Evolutionary conservation across 2,888 invertebrate species (phyloP).

Genomic region (Lasioglossum vierecki): DNA sequence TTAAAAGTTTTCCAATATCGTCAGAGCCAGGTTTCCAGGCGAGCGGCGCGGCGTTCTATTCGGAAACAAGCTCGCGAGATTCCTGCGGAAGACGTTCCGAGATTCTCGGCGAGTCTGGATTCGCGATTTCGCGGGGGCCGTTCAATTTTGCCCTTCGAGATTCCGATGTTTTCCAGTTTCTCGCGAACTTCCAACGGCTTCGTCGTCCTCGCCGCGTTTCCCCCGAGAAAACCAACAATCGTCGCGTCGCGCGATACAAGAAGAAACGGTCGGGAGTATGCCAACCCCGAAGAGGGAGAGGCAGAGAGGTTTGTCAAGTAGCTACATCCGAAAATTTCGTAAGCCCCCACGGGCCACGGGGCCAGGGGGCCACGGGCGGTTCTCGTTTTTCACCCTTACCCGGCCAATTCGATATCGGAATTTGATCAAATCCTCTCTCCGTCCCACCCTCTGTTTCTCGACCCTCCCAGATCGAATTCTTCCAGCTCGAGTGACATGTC

Average conservation of each 20-base stretch:
- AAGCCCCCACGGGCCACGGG: conserved; percentile 41
- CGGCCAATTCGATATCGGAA: conserved; percentile 80
- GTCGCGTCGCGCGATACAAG: not conserved
- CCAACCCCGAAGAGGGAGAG: not conserved
- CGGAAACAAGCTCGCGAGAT: conserved; percentile 8
- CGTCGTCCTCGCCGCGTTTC: not conserved
- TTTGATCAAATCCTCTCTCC: conserved; percentile 81
- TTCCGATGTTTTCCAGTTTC: conserved; percentile 35
- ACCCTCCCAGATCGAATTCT: conserved; percentile 81
- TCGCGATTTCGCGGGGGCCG: conserved; percentile 2
- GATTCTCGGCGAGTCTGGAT: conserved; percentile 21
- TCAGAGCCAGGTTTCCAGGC: not conserved
- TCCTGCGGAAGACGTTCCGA: not conserved
- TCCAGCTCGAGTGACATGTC: conserved; percentile 83
- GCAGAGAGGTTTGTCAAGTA: conserved; percentile 49
- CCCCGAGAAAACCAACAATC: conserved; percentile 42
- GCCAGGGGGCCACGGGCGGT: not conserved
- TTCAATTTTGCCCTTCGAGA: conserved; percentile 38
- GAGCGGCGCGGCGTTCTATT: not conserved
- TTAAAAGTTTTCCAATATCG: conserved; percentile 5
- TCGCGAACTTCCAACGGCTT: conserved; percentile 9
- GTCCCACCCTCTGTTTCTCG: conserved; percentile 53
- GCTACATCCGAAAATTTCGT: conserved; percentile 69
- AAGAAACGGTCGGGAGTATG: conserved; percentile 40
- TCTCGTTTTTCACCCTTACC: conserved; percentile 61